phyloP scores from a whole-genome alignment of 1,140 invertebrate species.

The Lamellibrachia luymesi region DNA sequence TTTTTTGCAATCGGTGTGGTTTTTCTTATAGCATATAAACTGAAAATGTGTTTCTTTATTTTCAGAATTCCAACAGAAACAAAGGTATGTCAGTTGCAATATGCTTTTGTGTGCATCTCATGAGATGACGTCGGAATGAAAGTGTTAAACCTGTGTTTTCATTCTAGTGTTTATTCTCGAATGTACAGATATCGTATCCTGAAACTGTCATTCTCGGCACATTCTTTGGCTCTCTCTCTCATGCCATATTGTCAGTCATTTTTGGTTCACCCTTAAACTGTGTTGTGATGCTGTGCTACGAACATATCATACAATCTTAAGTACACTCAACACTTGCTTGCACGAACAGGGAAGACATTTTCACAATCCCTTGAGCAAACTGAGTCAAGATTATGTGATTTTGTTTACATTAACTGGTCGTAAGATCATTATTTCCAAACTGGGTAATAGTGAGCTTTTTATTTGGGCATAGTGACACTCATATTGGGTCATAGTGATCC shows the following conservation, averaged over 20 bases:
- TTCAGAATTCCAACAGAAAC: neutral
- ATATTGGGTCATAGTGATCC: too few species aligned
- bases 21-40: neutral
- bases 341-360: too few species aligned
- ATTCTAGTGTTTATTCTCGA: neutral
- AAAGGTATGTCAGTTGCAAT: neutral
- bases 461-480: too few species aligned
- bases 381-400: too few species aligned
- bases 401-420: too few species aligned
- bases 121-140: too few species aligned
- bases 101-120: neutral
- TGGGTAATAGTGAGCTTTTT: too few species aligned
- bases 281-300: neutral
- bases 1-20: neutral
- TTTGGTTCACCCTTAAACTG: neutral
- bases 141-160: neutral
- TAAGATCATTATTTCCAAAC: too few species aligned
- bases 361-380: too few species aligned
- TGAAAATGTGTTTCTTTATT: neutral
- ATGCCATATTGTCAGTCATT: neutral
- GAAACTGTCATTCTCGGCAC: neutral
- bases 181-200: neutral
- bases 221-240: neutral
- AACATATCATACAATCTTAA: too few species aligned
- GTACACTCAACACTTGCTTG: too few species aligned